Conservation (phyloP, 2,797 vertebrate species). For the Gymnopithys bicolor region DNA sequence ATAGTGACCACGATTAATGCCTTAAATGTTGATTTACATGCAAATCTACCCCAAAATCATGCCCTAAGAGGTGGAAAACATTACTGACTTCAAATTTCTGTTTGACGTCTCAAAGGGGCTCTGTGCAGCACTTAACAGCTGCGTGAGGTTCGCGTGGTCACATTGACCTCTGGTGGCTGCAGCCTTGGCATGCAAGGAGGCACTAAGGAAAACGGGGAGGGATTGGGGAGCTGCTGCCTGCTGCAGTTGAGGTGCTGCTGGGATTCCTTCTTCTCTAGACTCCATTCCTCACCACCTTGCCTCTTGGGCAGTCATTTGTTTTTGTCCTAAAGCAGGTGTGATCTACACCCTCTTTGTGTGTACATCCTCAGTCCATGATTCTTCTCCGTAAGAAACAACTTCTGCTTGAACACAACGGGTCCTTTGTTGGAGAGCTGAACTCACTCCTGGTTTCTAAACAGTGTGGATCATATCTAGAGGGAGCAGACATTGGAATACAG, state of each 20-base stretch:
- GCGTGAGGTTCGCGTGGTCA: slow-evolving; percentile 4
- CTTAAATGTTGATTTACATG: neutral
- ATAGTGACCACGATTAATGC: neutral
- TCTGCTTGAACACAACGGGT: accelerated
- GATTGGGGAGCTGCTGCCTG: neutral
- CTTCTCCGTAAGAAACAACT: neutral
- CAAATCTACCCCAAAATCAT: neutral
- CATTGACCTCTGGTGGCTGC: slow-evolving; percentile 66
- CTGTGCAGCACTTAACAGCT: neutral
- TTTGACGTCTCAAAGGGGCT: neutral
- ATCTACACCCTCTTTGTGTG: neutral
- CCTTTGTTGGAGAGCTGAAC: neutral
- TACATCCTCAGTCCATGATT: neutral
- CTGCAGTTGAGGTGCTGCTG: neutral
- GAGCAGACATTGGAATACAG: neutral
- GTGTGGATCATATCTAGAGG: neutral
- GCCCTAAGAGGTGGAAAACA: neutral
- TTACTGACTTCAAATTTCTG: neutral
- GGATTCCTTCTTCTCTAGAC: neutral
- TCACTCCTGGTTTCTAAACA: neutral
- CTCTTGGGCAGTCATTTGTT: neutral
- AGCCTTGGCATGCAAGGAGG: neutral
- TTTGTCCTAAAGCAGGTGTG: neutral
- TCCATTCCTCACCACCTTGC: neutral
- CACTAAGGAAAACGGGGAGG: neutral